Conservation (phyloP, 2,888 invertebrate genomes). For the Hypena proboscidalis region DNA sequence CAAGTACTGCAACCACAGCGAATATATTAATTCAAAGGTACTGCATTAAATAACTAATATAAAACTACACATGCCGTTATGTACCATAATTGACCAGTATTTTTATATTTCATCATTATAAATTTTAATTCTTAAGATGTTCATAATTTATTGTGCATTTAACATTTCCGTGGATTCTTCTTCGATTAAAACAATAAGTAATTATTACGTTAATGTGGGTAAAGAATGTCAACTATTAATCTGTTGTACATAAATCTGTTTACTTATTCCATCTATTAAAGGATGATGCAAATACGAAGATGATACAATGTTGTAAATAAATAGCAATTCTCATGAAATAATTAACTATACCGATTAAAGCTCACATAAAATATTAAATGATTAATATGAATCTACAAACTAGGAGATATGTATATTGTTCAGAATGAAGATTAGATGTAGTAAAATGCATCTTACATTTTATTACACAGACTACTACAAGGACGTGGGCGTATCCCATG, state of each 20-base stretch:
- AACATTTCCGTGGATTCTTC: constrained; percentile 50
- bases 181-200: constrained; percentile 52
- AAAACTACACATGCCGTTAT: constrained; percentile 39
- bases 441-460: too few species aligned
- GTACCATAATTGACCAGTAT: constrained; percentile 15
- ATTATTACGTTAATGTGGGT: constrained; percentile 51
- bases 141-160: constrained; percentile 43
- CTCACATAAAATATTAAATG: too few species aligned
- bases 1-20: too few species aligned
- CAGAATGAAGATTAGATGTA: too few species aligned
- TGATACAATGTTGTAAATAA: not conserved
- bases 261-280: too few species aligned
- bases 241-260: constrained; percentile 25
- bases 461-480: too few species aligned
- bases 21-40: too few species aligned
- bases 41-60: too few species aligned
- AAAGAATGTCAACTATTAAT: constrained; percentile 49
- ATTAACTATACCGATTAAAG: not conserved
- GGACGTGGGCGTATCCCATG: too few species aligned
- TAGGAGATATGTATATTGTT: too few species aligned
- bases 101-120: constrained; percentile 34
- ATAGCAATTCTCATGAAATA: not conserved
- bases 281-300: too few species aligned
- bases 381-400: too few species aligned
- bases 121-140: constrained; percentile 29